Base-by-base conservation (phyloP, 2,888 invertebrate species). In the Lamellibrachia satsuma region DNA sequence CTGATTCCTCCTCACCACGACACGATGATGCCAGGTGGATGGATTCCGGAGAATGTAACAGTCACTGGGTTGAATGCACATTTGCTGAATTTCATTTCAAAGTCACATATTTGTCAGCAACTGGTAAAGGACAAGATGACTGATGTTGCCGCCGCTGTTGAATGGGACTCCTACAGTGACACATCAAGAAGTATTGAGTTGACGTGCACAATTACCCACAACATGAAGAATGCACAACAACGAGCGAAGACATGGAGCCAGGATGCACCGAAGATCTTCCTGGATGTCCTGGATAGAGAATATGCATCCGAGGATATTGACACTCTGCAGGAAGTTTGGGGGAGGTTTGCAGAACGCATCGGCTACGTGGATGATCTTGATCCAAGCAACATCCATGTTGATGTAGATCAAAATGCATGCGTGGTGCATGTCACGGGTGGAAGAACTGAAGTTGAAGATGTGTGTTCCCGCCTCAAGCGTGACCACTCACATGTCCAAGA, bases 1-100 rank as follows among this genome's bases (percentile, higher is more conserved):
- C 22, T 90, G 7, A 91, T 93, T 52, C 92, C 93, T 7, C 93
- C 93, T 1, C 91, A 92, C 7, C 90, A 92, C 39, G 92, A 93
- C 92, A 15, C 57, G 3, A 60, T n/a, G 22, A 90, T 39, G 52
- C 93, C 92, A 3, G 52, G 52, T 11, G 55, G 91, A 51, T 92
- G 91, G 57, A 39, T 93, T n/a, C 93, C 93, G 7, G 52, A 92
- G n/a, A 52, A 92, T 15, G 75, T 92, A 51, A 22, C 90, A 57
- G 27, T 93, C 27, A n/a, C 90, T 90, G 60, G 60, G 60, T 75
- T 75, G 60, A 22, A 75, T 15, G 60, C 11, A 75, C 60, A 3
- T 75, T 15, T 75, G 60, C 22, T 15, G 6, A 75, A 22, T 15
- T 75, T 75, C 60, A 75, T 75, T 22, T 11, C 15, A 15, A 2